Evolutionary conservation across 64 coral and sea anemone species (phyloP), one percentile per base, ranked within the genome.

Genomic region (Stichodactyla mertensii): DNA sequence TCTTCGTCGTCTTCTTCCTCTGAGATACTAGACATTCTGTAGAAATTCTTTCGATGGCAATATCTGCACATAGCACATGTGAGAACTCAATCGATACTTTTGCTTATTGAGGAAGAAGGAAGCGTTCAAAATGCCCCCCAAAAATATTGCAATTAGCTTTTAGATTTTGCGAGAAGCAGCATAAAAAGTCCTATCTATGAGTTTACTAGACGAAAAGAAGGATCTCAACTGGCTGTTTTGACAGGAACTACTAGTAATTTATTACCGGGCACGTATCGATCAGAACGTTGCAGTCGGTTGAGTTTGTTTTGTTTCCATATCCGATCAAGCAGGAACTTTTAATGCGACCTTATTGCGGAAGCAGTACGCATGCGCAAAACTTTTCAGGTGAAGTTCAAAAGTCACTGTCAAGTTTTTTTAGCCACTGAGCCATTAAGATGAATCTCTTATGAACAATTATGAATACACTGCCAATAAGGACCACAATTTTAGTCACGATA

Each of bases 1-100:
- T 81, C 78, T 84, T 24, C 22, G 16, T 84, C 82, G 0, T 84
- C 54, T 84, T 84, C 81, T 54, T 55, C 82, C 23, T 84, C 82
- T 15, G 23, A 26, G 19, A 84, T 52, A 19, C 82, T 84, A 26
- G 52, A 60, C 82, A 84, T 57, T 52, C n/a, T 26, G 20, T 20
- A 24, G 82, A 56, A 31, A 16, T 45, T 79, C 4, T 79, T 79
- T 79, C 26, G 77, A 51, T 52, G 6, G 11, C 77, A 51, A 51
- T 51, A 18, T 16, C 51, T 31, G 16, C 77, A 79, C 77, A 79
- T 79, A 79, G 28, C 77, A 79, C 77, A 26, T 10, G 4, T 79
- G 62, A 66, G 5, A 6, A n/a, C 22, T 9, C 19, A 7, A 59
- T 16, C 2, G 5, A 66, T n/a, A 0, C 60, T n/a, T 22, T 5